A percentile compares a stretch with the other conserved stretches of the same genome.
These are phyloP conservation scores for Bombylius major DNA, from an alignment of 2,888 invertebrate species.

Conservation along the genomic window DNA sequence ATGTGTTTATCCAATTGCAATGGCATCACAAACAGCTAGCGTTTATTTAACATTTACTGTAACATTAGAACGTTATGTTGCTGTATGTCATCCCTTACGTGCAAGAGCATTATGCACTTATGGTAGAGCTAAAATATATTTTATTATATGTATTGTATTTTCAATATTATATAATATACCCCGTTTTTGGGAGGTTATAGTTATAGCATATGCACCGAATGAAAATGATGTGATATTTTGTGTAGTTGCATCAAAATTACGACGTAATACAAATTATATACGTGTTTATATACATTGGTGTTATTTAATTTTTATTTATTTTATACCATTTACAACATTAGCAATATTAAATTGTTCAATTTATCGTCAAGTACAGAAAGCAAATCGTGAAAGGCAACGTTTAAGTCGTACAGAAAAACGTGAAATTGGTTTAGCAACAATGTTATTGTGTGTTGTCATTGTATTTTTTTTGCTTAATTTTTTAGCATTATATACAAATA, in stretches of 20 bases:
- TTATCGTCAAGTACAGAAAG: conserved; percentile 76
- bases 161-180: conserved; percentile 79
- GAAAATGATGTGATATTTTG: conserved; percentile 54
- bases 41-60: conserved; percentile 85
- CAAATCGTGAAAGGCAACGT: conserved; percentile 79
- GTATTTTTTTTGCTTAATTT: conserved; percentile 91
- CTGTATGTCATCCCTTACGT: conserved; percentile 79
- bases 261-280: conserved; percentile 61
- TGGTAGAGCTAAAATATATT: conserved; percentile 71
- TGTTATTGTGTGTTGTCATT: conserved; percentile 87
- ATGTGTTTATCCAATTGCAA: conserved; percentile 68
- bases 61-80: conserved; percentile 87
- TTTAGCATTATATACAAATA: conserved; percentile 72
- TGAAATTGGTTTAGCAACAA: conserved; percentile 87
- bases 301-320: conserved; percentile 87
- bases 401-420: conserved; percentile 80
- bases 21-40: conserved; percentile 84
- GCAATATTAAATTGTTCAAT: conserved; percentile 85
- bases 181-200: conserved; percentile 57
- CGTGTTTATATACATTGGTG: conserved; percentile 87
- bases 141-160: conserved; percentile 65
- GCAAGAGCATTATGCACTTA: conserved; percentile 87
- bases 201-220: conserved; percentile 32
- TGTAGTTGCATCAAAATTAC: conserved; percentile 52
- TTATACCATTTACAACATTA: conserved; percentile 79